Conservation (phyloP, 2,113 vertebrate genomes). For the Cololabis saira region DNA sequence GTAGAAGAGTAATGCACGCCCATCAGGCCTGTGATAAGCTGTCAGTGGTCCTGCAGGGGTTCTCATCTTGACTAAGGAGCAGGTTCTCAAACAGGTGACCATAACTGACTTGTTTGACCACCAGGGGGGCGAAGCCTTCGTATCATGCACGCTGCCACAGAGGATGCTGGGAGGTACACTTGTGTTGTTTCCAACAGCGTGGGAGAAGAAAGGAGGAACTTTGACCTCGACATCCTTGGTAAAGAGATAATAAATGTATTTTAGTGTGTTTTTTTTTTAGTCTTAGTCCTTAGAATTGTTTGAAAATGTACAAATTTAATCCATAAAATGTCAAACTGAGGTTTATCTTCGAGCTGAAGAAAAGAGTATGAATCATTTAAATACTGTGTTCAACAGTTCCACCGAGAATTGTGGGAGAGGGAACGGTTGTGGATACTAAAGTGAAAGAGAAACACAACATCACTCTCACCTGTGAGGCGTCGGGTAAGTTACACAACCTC, state of each 20-base stretch:
- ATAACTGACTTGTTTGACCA: slow-evolving; percentile 18
- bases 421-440: slow-evolving; percentile 86
- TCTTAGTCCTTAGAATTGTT: background rate
- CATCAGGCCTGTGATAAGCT: background rate
- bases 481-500: slow-evolving; percentile 82
- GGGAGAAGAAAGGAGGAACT: slow-evolving; percentile 89
- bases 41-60: background rate
- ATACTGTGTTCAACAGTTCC: slow-evolving; percentile 80
- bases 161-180: slow-evolving; percentile 88
- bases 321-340: background rate
- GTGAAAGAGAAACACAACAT: slow-evolving; percentile 89
- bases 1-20: background rate
- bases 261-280: background rate
- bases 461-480: slow-evolving; percentile 89
- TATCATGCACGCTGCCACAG: slow-evolving; percentile 79
- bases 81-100: too few relatives aligned
- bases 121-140: slow-evolving; percentile 89
- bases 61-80: slow-evolving; percentile 1
- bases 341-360: too few relatives aligned
- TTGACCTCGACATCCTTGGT: slow-evolving; percentile 89
- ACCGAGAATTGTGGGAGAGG: slow-evolving; percentile 86
- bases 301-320: background rate
- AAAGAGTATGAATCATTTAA: background rate
- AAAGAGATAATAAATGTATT: slow-evolving; percentile 8
- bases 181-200: slow-evolving; percentile 90